Conservation (phyloP, 2,888 invertebrate genomes). For the Rhagophthalmus giganteus region DNA sequence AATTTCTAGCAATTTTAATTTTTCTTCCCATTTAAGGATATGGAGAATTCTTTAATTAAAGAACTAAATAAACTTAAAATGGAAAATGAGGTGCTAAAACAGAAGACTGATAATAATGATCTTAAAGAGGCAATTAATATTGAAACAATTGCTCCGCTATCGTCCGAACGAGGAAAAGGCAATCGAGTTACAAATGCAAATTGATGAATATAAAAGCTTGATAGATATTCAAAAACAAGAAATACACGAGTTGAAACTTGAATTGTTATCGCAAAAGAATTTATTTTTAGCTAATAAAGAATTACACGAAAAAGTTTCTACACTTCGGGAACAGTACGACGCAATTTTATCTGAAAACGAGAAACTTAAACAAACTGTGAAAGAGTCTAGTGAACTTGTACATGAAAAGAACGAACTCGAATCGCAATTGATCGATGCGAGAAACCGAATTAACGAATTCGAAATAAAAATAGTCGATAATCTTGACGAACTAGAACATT, state of each 20-base stretch:
- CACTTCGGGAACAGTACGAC: constrained; percentile 38
- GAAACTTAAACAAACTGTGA: constrained; percentile 38
- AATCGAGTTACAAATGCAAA: constrained; percentile 25
- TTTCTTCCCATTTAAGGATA: constrained; percentile 8
- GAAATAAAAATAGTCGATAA: constrained; percentile 42
- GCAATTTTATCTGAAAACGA: constrained; percentile 43
- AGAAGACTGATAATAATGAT: constrained; percentile 51
- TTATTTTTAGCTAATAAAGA: constrained; percentile 15
- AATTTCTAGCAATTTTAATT: not conserved
- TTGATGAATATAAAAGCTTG: constrained; percentile 38
- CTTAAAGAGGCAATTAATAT: constrained; percentile 14
- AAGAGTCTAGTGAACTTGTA: constrained; percentile 39
- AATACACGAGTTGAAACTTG: constrained; percentile 37
- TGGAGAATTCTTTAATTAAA: constrained; percentile 37
- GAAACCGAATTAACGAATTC: constrained; percentile 39
- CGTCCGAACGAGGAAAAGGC: constrained; percentile 8
- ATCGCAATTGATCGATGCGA: constrained; percentile 36
- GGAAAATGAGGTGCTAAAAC: constrained; percentile 50
- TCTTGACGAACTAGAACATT: constrained; percentile 45
- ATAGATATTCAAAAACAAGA: constrained; percentile 40
- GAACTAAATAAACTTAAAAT: constrained; percentile 49
- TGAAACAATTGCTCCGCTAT: constrained; percentile 10
- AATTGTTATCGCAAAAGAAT: constrained; percentile 32
- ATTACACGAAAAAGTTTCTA: constrained; percentile 15
- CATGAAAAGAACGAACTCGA: constrained; percentile 45